Evolutionary conservation across 2,113 vertebrate species (phyloP), one percentile per base, ranked within the genome.

Genomic region (Aspidoscelis tigris): DNA sequence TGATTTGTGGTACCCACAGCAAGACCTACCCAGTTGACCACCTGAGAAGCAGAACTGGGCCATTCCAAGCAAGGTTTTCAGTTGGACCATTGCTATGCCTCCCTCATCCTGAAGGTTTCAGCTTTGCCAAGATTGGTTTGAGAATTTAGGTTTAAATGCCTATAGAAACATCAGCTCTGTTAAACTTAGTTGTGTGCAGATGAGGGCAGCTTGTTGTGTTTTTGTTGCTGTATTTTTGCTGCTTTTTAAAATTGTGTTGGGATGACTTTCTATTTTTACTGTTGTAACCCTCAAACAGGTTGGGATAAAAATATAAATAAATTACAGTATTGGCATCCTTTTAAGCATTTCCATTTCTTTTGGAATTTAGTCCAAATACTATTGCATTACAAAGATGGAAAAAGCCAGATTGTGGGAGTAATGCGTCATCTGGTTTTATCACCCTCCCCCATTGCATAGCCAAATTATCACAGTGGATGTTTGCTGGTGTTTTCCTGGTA

Each of bases 391-490:
- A 85, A 83, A 76, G 76, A 55, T 65, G 3, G 16, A 20, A 20
- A 1, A 87, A 91, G 70, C 2, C 20, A 76, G 55, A 66, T 68
- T 9, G 1, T 3, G 2, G 24, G 20, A 2, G 33, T 80, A 81
- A 72, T 81, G 24, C 83, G 69, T 83, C 64, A n/a, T 58, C 5
- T 65, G 0, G 55, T 53, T 44, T 89, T 80, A 24, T 82, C 58
- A 70, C 3, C 22, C 78, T 91, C 85, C 41, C 41, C 9, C 82
- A 21, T 16, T 75, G 47, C 50, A 21, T 33, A 61, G 86, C 84
- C 21, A 33, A 80, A 55, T 4, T 80, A 5, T 76, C 39, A 73
- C 53, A 61, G n/a, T 39, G 10, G 9, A 24, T 61, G 53, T 73
- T 22, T 50, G 18, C 10, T 3, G 2, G 53, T 7, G 81, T 20